Evolutionary conservation across 2,797 vertebrate species (phyloP).

Genomic region (Tragelaphus oryx): DNA sequence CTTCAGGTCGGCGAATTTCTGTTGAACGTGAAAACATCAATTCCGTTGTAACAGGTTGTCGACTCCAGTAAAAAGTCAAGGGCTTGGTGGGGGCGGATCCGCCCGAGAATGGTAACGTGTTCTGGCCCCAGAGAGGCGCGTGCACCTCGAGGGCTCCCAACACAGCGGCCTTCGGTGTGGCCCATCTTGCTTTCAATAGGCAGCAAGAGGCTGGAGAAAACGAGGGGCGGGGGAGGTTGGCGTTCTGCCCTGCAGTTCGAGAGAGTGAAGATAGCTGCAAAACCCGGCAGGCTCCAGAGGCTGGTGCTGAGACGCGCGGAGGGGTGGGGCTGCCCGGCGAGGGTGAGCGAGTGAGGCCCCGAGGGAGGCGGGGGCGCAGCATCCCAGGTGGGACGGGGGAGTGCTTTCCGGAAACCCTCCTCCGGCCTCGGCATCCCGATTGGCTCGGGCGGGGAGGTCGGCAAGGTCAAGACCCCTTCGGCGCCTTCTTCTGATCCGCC

Average conservation of each 20-base stretch:
- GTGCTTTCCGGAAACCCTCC: conserved; percentile 6
- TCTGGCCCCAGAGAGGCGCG: not conserved
- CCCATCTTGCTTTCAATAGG: not conserved
- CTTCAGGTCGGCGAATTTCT: not conserved
- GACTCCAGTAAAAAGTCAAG: not conserved
- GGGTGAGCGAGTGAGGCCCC: conserved; percentile 19
- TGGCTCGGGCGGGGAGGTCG: conserved; percentile 60
- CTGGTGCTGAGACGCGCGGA: not conserved
- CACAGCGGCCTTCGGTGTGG: not conserved
- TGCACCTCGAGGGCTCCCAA: not conserved
- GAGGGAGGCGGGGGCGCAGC: not conserved
- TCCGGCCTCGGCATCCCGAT: conserved; percentile 2
- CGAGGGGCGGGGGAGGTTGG: not conserved
- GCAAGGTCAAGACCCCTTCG: conserved; percentile 73
- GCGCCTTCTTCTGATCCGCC: conserved; percentile 55
- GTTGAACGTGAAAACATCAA: not conserved
- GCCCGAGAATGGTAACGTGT: not conserved
- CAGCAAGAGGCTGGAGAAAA: not conserved
- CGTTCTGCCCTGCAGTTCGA: not conserved
- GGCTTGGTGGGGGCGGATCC: not conserved
- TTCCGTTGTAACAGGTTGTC: conserved; percentile 23
- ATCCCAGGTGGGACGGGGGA: not conserved
- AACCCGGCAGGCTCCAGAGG: not conserved
- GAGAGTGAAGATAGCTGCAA: conserved; percentile 16
- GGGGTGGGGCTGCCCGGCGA: conserved; percentile 67